Evolutionary conservation across 2,888 invertebrate species (phyloP), one percentile per base, ranked within the genome.

Genomic region (Aradus depressus): DNA sequence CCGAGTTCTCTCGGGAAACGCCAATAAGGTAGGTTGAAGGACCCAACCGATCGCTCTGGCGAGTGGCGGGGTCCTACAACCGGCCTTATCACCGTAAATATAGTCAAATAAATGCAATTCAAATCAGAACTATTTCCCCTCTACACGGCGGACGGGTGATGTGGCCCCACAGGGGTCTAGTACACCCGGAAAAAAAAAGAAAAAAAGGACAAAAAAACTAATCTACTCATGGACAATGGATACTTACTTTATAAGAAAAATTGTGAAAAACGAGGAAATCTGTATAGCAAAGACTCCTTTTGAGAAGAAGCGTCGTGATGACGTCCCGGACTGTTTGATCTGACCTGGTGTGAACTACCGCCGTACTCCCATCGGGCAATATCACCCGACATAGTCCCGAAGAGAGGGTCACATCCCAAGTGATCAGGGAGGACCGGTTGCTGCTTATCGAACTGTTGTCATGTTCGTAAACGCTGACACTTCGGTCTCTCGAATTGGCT

Each of bases 281-380:
- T 55, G 77, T 75, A 67, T 86, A 88, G 49, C 73, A 70, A 38
- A 93, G 75, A 58, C 86, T 87, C 58, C 92, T 73, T 64, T 90
- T 81, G 65, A 87, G 87, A 63, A 93, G 75, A 57, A 93, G 73
- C 52, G 86, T 75, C 58, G 82, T 81, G 21, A 95, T 80, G 50
- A 92, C 75, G 57, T 81, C 76, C 53, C 80, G 78, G 52, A 93
- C 81, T 0, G 82, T 80, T 66, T 88, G 83, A 23, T 76, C 73
- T 18, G 80, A 72, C 61, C 81, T 81, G 41, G 88, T 85, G 60
- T 84, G 84, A 53, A 93, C 86, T 59, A 95, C 91, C 1, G 93
- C 91, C 3, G 93, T 91, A 52, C 91, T 89, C 42, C 87, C 86
- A 70, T 93, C 92, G 2, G 88, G 87, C 54, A 96, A 72, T 63